These are phyloP conservation scores for Lepidonotus clava DNA, from an alignment of 2,888 invertebrate genomes.

Conservation along the genomic window DNA sequence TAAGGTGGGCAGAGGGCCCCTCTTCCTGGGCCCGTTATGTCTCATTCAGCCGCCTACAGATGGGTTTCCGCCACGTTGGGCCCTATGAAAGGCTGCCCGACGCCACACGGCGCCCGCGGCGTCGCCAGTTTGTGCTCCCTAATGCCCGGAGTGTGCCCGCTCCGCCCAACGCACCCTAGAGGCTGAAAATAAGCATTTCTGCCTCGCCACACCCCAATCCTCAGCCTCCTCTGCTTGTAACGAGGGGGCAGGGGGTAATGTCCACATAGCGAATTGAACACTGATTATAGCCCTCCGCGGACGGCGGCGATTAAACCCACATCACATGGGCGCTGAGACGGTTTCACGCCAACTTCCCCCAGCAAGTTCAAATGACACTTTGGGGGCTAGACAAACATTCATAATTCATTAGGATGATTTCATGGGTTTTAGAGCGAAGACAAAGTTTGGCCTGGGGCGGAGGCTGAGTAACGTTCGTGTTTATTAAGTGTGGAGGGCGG, in stretches of 20 bases:
- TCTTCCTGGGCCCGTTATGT: slow-evolving; percentile 21
- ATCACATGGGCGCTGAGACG: no score
- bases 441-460: background rate
- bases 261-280: background rate
- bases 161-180: background rate
- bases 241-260: background rate
- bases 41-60: background rate
- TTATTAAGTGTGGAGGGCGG: background rate
- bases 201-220: background rate
- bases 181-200: background rate
- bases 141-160: background rate
- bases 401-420: slow-evolving; percentile 8
- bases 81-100: background rate
- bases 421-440: background rate
- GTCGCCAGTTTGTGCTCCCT: no score
- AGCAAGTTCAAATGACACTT: background rate
- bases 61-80: slow-evolving; percentile 8
- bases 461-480: slow-evolving; percentile 10
- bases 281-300: background rate
- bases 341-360: background rate
- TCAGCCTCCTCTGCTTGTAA: background rate
- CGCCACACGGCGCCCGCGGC: background rate
- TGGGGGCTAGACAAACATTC: background rate
- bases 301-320: no score
- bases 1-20: background rate